Conservation (phyloP, 2,888 invertebrate genomes). For the Caenorhabditis virilis region DNA sequence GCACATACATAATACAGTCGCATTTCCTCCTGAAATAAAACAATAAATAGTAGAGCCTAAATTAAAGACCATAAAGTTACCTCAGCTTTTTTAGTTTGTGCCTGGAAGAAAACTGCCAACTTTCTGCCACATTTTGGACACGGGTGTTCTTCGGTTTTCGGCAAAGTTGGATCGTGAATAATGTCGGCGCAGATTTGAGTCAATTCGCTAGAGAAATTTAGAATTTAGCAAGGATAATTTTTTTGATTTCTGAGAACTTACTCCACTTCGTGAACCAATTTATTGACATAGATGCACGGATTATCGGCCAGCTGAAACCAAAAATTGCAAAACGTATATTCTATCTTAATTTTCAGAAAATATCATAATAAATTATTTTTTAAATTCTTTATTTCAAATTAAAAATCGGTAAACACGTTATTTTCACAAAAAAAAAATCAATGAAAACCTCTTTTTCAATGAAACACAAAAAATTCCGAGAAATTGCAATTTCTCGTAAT, state of each 20-base stretch:
- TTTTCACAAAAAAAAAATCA: too few species aligned
- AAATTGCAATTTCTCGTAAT: too few species aligned
- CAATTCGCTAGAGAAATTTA: slow-evolving; percentile 77
- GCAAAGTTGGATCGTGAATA: slow-evolving; percentile 94
- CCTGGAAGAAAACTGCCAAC: slow-evolving; percentile 98
- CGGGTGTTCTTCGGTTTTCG: slow-evolving; percentile 95
- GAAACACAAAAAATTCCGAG: too few species aligned
- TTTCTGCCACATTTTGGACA: slow-evolving; percentile 93
- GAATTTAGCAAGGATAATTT: neutral
- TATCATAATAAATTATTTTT: too few species aligned
- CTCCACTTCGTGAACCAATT: slow-evolving; percentile 99
- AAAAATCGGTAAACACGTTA: too few species aligned
- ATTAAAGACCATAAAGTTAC: slow-evolving; percentile 53
- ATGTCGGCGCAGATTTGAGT: slow-evolving; percentile 98
- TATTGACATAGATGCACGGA: slow-evolving; percentile 98
- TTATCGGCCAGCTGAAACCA: slow-evolving; percentile 80
- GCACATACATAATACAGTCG: slow-evolving; percentile 73
- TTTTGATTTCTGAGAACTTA: too few species aligned
- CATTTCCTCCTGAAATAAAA: slow-evolving; percentile 72
- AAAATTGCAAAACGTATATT: neutral
- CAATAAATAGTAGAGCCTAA: neutral
- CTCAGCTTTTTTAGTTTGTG: slow-evolving; percentile 87
- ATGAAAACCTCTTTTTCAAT: too few species aligned
- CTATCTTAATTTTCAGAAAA: neutral
- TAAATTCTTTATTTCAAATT: too few species aligned